Evolutionary conservation across 2,888 invertebrate species (phyloP).

Genomic region (Bedellia somnulentella): DNA sequence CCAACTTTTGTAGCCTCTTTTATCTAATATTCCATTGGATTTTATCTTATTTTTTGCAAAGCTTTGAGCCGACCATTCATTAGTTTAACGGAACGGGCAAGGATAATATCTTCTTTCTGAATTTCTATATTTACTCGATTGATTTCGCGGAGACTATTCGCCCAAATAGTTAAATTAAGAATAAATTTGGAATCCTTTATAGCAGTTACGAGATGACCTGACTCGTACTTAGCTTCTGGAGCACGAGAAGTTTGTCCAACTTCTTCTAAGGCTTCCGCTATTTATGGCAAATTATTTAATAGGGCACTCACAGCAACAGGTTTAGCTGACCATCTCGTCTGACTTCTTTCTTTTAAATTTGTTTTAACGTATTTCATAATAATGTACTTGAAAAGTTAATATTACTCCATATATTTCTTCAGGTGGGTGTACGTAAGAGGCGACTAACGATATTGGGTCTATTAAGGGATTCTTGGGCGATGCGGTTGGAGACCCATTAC

Average conservation of each 20-base stretch:
- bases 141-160: constrained; percentile 12
- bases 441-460: too few species aligned
- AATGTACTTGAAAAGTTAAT: too few species aligned
- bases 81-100: constrained; percentile 3
- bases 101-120: constrained; percentile 5
- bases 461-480: too few species aligned
- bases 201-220: constrained; percentile 11
- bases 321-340: too few species aligned
- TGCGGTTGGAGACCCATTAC: too few species aligned
- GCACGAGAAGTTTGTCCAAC: constrained; percentile 10
- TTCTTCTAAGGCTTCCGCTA: constrained; percentile 11
- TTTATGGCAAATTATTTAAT: constrained; percentile 11
- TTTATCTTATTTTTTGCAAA: constrained; percentile 13
- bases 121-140: constrained; percentile 10
- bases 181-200: constrained; percentile 12
- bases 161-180: constrained; percentile 12
- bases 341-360: too few species aligned
- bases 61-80: constrained; percentile 9
- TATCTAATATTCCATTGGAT: constrained; percentile 12
- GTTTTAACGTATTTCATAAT: too few species aligned
- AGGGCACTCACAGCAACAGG: too few species aligned
- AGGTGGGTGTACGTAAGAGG: too few species aligned
- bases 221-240: constrained; percentile 12
- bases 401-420: too few species aligned
- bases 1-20: constrained; percentile 11